Percentiles rank a stretch among this genome's conserved stretches.
These are phyloP conservation scores for Zaprionus ornatus DNA, from an alignment of 1,140 invertebrate species.

Conservation along the genomic window DNA sequence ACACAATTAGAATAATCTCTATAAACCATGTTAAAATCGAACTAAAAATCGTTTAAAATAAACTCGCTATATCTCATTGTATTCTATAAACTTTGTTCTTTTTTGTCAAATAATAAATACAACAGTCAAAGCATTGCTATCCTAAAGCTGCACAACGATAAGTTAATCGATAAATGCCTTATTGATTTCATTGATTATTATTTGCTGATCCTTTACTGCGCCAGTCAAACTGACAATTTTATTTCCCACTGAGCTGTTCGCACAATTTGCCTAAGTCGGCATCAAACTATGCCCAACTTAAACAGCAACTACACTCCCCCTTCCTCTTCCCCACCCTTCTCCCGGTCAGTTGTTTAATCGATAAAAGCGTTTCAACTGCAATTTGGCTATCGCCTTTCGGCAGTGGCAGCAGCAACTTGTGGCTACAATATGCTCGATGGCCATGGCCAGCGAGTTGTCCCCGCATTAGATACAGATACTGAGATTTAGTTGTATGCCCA, in stretches of 20 bases:
- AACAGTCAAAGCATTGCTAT: too few species aligned
- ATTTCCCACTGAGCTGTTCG: not conserved
- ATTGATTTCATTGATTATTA: too few species aligned
- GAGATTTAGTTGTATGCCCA: conserved; percentile 49
- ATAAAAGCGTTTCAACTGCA: conserved; percentile 74
- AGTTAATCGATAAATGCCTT: too few species aligned
- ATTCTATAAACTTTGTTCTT: too few species aligned
- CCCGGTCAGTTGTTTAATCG: conserved; percentile 65
- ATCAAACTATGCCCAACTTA: not conserved
- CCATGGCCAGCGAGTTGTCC: conserved; percentile 32
- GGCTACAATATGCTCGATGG: conserved; percentile 61
- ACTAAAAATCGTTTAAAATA: too few species aligned
- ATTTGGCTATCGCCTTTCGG: conserved; percentile 63
- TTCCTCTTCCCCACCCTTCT: too few species aligned
- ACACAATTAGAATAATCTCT: too few species aligned
- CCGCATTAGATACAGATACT: conserved; percentile 53
- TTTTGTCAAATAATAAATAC: too few species aligned
- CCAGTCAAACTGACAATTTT: not conserved
- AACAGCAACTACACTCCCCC: not conserved
- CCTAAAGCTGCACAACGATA: too few species aligned
- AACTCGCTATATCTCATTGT: too few species aligned
- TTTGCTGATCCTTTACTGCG: too few species aligned
- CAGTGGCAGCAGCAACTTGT: conserved; percentile 58
- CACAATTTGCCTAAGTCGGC: not conserved
- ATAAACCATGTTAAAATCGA: too few species aligned